Base-by-base conservation (phyloP, 2,113 vertebrate genomes). In the Myrmophylax atrothorax region DNA sequence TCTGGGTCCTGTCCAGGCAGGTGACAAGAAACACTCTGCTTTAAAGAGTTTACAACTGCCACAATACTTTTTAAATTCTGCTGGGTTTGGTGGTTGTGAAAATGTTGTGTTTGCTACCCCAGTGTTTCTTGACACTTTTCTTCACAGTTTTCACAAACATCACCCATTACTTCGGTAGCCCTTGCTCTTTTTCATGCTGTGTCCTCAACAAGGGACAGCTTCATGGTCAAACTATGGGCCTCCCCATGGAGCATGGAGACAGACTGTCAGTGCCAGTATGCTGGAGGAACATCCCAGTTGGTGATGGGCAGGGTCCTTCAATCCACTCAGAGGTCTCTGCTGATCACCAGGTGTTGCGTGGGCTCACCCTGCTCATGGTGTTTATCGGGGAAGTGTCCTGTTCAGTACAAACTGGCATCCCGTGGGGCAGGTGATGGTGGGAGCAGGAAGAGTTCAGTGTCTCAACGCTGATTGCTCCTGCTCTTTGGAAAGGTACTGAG, bases 81-180 rank as follows among this genome's bases (percentile, higher is more conserved):
- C 44, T 73, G 33, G 10, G 5, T 63, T 56, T 31, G 50, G 19
- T 20, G 28, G 8, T 12, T 4, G 12, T 75, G 74, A 19, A 53
- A 84, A 42, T 5, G 5, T 2, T 0, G 22, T 24, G 15, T 35
- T 59, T 37, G 58, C 58, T 59, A 0, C 42, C 7, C 0, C 5
- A 7, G 22, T 33, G 22, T 62, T 31, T 88, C 55, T 33, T 63
- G 50, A 66, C 18, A 20, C 37, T 8, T 85, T 86, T 70, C 59
- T 53, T 70, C 14, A 12, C 22, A 10, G 35, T 59, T 93, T 38
- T 12, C 6, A 18, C 42, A 38, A 22, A 37, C 7, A 4, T 56
- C 25, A 18, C 14, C 25, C 7, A 2, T 0, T 17, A 19, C 47
- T 70, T 62, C 10, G n/a, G n/a, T 12, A 56, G 69, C 74, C 55